Percentiles rank a stretch among this genome's conserved stretches.
These are phyloP conservation scores for Zhuqinia jingwanae DNA, from an alignment of 2,888 invertebrate species.

Conservation along the genomic window DNA sequence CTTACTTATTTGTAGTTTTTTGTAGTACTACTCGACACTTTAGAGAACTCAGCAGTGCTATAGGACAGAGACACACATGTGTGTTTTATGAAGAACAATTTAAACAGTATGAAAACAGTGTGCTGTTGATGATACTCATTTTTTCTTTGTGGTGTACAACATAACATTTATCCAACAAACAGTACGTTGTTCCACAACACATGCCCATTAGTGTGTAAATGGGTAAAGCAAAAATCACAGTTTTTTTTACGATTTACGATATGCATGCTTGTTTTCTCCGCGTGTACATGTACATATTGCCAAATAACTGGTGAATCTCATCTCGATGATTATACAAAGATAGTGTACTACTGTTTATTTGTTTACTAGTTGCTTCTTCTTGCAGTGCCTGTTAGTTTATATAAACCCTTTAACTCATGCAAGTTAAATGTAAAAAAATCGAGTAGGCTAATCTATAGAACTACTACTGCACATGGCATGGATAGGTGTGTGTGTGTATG, in stretches of 20 bases:
- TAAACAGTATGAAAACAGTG: slow-evolving; percentile 1
- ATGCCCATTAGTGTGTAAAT: too few relatives aligned
- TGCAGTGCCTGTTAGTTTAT: background rate
- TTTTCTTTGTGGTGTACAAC: slow-evolving; percentile 26
- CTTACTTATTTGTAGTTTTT: too few relatives aligned
- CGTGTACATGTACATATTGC: too few relatives aligned
- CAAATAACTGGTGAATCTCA: background rate
- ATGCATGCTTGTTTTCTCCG: background rate
- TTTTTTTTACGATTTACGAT: too few relatives aligned
- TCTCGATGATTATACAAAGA: slow-evolving; percentile 3
- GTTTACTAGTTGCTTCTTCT: slow-evolving; percentile 50
- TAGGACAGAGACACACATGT: too few relatives aligned
- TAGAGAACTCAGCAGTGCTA: too few relatives aligned
- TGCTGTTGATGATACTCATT: slow-evolving; percentile 28
- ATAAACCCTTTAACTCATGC: background rate
- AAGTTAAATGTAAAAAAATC: too few relatives aligned
- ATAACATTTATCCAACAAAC: slow-evolving; percentile 34
- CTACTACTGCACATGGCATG: background rate
- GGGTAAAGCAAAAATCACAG: too few relatives aligned
- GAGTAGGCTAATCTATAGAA: background rate
- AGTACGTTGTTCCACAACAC: background rate
- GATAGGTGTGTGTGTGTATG: background rate
- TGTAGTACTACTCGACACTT: too few relatives aligned
- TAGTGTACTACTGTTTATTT: slow-evolving; percentile 12
- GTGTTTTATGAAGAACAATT: too few relatives aligned